A percentile compares a stretch with the other conserved stretches of the same genome.
Conservation (phyloP, 2,888 invertebrate species). For the Germaria angustata region DNA sequence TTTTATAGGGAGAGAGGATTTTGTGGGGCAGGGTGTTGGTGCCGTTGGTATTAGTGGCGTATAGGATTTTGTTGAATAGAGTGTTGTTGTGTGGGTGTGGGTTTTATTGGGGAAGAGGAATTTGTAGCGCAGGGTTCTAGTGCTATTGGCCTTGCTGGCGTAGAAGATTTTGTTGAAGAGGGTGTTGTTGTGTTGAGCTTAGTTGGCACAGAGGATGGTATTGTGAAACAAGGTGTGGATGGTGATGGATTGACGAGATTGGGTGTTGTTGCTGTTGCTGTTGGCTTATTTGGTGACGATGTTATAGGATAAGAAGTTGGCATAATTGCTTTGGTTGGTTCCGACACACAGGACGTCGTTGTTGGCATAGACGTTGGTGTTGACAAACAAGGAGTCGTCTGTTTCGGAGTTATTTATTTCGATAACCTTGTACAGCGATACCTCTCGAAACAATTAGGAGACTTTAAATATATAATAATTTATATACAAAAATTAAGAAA, state of each 20-base stretch:
- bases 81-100: not conserved
- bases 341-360: not conserved
- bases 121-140: not conserved
- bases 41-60: not conserved
- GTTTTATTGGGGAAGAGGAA: too few relatives aligned
- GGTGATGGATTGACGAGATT: not conserved
- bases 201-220: not conserved
- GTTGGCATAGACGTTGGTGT: not conserved
- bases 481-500: too few relatives aligned
- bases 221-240: not conserved
- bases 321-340: not conserved
- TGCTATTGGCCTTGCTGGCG: not conserved
- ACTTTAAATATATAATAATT: too few relatives aligned
- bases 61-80: not conserved
- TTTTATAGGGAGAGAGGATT: not conserved
- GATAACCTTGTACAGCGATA: too few relatives aligned
- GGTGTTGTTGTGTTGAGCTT: not conserved
- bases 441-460: too few relatives aligned
- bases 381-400: not conserved
- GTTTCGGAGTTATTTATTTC: too few relatives aligned
- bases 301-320: too few relatives aligned
- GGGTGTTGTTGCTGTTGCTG: not conserved
- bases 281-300: not conserved
- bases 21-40: not conserved
- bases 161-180: not conserved